These are phyloP conservation scores for Styela plicata DNA, from an alignment of 23 tunicate genomes.

Conservation along the genomic window DNA sequence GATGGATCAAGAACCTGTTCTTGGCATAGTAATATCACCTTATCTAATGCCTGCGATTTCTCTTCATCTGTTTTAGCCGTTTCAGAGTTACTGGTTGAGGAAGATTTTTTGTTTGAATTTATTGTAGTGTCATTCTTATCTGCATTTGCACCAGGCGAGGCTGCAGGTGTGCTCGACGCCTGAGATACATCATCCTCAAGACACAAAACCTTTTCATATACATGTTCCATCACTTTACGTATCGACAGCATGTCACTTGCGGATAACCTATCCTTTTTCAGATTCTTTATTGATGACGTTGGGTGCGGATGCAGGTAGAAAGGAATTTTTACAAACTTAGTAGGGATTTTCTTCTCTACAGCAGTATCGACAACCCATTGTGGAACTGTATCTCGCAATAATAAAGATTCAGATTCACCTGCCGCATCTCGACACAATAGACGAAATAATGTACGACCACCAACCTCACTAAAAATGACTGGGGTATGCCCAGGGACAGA, in stretches of 20 bases:
- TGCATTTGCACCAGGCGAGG: constrained; percentile 9
- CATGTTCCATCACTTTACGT: constrained; percentile 97
- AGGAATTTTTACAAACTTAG: constrained; percentile 48
- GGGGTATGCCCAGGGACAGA: constrained; percentile 85
- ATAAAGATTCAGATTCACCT: constrained; percentile 58
- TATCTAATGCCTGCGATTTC: constrained; percentile 8
- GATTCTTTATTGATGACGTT: constrained; percentile 37
- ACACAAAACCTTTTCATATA: constrained; percentile 74
- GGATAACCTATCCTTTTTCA: constrained; percentile 54
- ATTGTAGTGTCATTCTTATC: neutral
- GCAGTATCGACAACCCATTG: constrained; percentile 88
- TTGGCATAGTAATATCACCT: constrained; percentile 78
- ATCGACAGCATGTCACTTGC: constrained; percentile 91
- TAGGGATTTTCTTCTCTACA: constrained; percentile 51
- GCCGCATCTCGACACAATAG: constrained; percentile 57
- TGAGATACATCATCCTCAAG: constrained; percentile 34
- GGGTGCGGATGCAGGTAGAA: constrained; percentile 83
- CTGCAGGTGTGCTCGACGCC: constrained; percentile 26
- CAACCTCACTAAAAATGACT: constrained; percentile 73
- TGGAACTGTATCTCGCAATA: constrained; percentile 71
- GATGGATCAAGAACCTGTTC: constrained; percentile 79
- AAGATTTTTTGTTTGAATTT: neutral
- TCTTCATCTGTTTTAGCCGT: constrained; percentile 37
- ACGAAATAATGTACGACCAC: constrained; percentile 74
- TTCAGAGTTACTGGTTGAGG: constrained; percentile 19